Percentiles rank a stretch among this genome's conserved stretches.
phyloP scores from a whole-genome alignment of 2,888 invertebrate species.

The Cremastinae sp. region DNA sequence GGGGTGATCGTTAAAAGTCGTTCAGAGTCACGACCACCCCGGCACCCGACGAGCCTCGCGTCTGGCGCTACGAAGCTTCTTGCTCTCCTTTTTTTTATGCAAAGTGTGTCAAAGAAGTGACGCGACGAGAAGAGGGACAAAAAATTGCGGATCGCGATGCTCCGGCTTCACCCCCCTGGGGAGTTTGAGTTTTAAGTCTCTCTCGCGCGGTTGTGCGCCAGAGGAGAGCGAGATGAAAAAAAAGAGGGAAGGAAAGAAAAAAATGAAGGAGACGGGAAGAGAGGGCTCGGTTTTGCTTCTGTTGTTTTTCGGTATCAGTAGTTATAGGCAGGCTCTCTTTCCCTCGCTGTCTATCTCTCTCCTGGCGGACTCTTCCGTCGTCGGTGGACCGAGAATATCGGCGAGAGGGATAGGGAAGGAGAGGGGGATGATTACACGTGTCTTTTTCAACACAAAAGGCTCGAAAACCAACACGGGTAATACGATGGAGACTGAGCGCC shows the following conservation, averaged over 20 bases:
- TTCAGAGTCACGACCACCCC: conserved; percentile 63
- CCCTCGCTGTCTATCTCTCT: too few species aligned
- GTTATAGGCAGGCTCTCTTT: conserved; percentile 21
- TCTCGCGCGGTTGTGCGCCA: conserved; percentile 6
- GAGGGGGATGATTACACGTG: conserved; percentile 78
- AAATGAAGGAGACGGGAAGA: conserved; percentile 1
- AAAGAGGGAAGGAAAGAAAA: conserved; percentile 11
- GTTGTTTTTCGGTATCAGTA: conserved; percentile 4
- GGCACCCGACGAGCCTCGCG: conserved; percentile 42
- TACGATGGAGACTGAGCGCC: conserved; percentile 78
- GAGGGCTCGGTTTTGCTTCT: conserved; percentile 36
- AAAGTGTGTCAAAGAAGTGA: conserved; percentile 64
- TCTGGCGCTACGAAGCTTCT: conserved; percentile 61
- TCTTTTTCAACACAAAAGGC: conserved; percentile 81
- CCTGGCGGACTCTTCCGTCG: conserved; percentile 38
- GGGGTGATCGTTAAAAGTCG: conserved; percentile 53
- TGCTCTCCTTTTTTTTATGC: conserved; percentile 69
- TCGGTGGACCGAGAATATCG: conserved; percentile 7
- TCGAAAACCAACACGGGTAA: conserved; percentile 81
- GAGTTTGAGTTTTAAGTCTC: conserved; percentile 35
- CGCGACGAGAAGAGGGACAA: conserved; percentile 43
- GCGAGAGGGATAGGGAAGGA: conserved; percentile 14
- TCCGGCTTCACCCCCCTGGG: conserved; percentile 55
- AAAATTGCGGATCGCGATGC: conserved; percentile 62
- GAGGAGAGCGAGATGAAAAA: conserved; percentile 4